These are phyloP conservation scores for Aphelinus certus DNA, from an alignment of 1,140 invertebrate species.

Conservation along the genomic window DNA sequence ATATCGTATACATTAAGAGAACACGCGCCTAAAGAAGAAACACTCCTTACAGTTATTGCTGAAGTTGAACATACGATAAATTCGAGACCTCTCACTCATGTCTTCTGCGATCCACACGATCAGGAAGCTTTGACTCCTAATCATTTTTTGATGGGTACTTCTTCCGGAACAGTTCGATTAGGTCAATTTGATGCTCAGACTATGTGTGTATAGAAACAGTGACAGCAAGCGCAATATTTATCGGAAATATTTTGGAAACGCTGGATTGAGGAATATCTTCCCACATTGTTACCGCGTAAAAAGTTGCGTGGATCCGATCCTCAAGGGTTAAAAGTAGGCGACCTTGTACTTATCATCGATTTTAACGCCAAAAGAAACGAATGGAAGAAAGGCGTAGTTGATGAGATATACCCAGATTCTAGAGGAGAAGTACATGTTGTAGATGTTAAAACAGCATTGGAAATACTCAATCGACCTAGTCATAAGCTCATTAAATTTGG, in stretches of 20 bases:
- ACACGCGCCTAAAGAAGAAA: conserved; percentile 6
- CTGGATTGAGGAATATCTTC: conserved; percentile 45
- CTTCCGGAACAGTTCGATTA: neutral
- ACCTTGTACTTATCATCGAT: conserved; percentile 13
- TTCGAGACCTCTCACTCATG: conserved; percentile 19
- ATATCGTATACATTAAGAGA: neutral
- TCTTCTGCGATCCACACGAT: conserved; percentile 31
- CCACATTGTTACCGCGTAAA: conserved; percentile 41
- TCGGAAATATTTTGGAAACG: conserved; percentile 46
- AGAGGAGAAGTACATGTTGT: neutral
- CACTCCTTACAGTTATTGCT: neutral
- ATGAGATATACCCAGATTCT: neutral
- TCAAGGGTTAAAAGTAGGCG: neutral
- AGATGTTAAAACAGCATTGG: neutral
- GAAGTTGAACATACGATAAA: conserved; percentile 14
- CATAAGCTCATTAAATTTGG: too few relatives aligned
- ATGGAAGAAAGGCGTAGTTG: neutral
- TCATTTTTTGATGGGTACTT: conserved; percentile 1
- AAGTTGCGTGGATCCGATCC: neutral
- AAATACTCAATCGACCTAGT: too few relatives aligned
- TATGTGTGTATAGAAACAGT: neutral
- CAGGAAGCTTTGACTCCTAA: neutral
- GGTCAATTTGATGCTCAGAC: neutral
- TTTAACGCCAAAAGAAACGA: neutral
- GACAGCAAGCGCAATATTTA: conserved; percentile 19